Evolutionary conservation across 2,113 vertebrate genomes (phyloP), one percentile per base, ranked within the genome.

Genomic region (Pollachius pollachius): DNA sequence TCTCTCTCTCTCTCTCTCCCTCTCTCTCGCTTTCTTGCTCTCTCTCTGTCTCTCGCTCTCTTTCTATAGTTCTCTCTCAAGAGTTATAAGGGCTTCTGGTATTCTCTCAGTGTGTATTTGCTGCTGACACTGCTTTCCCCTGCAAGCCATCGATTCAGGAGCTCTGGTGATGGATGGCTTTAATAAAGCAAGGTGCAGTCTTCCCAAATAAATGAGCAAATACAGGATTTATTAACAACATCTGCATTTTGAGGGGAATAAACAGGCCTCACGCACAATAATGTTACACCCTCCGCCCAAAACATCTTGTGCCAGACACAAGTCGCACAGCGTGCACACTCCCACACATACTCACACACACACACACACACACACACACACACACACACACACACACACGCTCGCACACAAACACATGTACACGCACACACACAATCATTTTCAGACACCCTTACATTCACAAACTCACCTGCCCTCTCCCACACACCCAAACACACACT

Each of bases 181-280:
- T 92, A 91, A 92, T 92, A 92, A 92, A 92, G 85, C 80, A 81
- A 90, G 88, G 85, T 89, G 87, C 90, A 88, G 84, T 87, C 77
- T 79, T 73, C 67, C 89, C 73, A 90, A 91, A 90, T 90, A 90
- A 90, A 89, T 85, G 87, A 89, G 89, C 80, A 82, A 86, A 81
- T 13, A 17, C 75, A 84, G 85, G 89, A 90, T 91, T 89, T 91
- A 90, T 90, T 85, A 89, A 78, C 81, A 85, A 87, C 87, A 90
- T 90, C 81, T 90, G 87, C 87, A 90, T 89, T 87, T 90, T 87
- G 83, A 85, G 73, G 75, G 74, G 80, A 71, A 76, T 80, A 84
- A 88, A 88, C 78, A 81, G 79, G 65, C 72, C 64, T 65, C 76
- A 64, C 64, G 58, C 17, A 15, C n/a, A 17, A n/a, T 57, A 57